Base-by-base conservation (phyloP, 2,113 vertebrate species). In the Nesoenas mayeri region DNA sequence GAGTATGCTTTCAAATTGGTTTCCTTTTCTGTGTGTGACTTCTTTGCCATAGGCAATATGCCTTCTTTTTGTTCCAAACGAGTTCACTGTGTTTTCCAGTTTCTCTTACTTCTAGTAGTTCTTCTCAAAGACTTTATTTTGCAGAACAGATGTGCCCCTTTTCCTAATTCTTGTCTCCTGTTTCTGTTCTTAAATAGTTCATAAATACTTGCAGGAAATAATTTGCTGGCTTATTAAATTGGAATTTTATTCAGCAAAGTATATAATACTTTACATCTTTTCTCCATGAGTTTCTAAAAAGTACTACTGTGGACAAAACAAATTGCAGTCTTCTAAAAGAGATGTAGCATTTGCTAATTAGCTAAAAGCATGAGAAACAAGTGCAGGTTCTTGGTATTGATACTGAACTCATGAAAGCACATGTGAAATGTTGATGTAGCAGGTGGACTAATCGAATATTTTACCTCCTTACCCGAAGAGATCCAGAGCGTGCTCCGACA, bases 41-140 rank as follows among this genome's bases (percentile, higher is more conserved):
- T 83, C 72, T 95, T 93, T 15, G 6, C 93, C 93, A 87, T 96
- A 96, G 96, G 91, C 96, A 94, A 13, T 81, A 87, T 89, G 91
- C 91, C 95, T 91, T 88, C 84, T 73, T 96, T 26, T 64, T 96
- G 75, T 75, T 92, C 62, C 1, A 1, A 71, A 38, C 36, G 79
- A 81, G 67, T 85, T 96, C 53, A 83, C 48, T 82, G 56, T n/a
- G 47, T 93, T 90, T 81, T 65, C 78, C 50, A 79, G 53, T 92
- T 89, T 87, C 54, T 91, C 28, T 84, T 83, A 71, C 28, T 87
- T 92, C 21, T 80, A 25, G 53, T 77, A 71, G 56, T 48, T 93
- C 56, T 90, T 71, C 36, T 79, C 40, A 73, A 56, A 56, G 31
- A 12, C 20, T 83, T 85, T 36, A 47, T 89, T 94, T 92, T 91